Base-by-base conservation (phyloP, 2,888 invertebrate genomes). In the Petrolisthes manimaculis region DNA sequence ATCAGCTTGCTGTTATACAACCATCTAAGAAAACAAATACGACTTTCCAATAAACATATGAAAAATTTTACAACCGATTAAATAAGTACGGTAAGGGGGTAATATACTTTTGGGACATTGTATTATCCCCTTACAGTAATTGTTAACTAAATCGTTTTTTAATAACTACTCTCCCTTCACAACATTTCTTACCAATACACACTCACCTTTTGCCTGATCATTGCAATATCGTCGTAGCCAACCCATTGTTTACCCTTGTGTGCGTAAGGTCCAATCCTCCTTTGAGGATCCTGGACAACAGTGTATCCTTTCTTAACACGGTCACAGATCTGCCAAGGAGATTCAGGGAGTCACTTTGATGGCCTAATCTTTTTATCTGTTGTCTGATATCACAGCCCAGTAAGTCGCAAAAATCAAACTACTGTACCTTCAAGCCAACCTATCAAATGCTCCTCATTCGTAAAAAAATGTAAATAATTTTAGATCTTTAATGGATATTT, bases 181-280 rank as follows among this genome's bases (percentile, higher is more conserved):
- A 37, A 37, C 37, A 37, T 2, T 1, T 37, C 37, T 37, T 37
- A 37, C 37, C 37, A 37, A 37, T 37, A 51, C 14, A 5, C 3
- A 37, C 88, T 90, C 56, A 91, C 91, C 88, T 94, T 91, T 77
- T 91, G 92, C 90, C 95, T 94, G 74, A 98, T 95, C 93, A 96
- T 97, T 69, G 95, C 95, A 9, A 95, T 94, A 92, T 98, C 97
- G 92, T 98, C 98, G 92, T 95, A 98, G 3, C 97, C 96, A 55
- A 97, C 97, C 98, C 98, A 98, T 92, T 98, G 97, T 92, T 96
- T 96, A 79, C 95, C 97, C 92, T 96, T 96, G 92, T 95, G 96
- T 0, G 97, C 97, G 92, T 96, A 97, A 0, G 98, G 98, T 5
- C 93, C 93, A 89, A 93, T 92, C 54, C 91, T 86, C 6, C 91